These are phyloP conservation scores for Colossoma macropomum DNA, from an alignment of 2,113 vertebrate species.

Conservation along the genomic window DNA sequence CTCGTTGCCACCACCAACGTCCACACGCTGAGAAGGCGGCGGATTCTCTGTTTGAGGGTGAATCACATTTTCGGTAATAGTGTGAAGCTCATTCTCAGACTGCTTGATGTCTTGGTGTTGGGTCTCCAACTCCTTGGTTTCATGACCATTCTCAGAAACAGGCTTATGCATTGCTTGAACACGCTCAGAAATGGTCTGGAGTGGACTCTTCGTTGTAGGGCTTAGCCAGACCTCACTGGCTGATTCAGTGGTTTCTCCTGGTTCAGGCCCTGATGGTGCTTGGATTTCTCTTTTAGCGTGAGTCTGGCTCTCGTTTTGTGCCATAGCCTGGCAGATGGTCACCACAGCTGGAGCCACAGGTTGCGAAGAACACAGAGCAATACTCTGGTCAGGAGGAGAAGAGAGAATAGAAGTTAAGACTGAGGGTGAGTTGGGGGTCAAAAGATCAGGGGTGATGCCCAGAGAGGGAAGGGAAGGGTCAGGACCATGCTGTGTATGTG, in stretches of 20 bases:
- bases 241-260: neutral
- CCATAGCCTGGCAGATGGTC: neutral
- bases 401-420: neutral
- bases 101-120: neutral
- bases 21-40: too few species aligned
- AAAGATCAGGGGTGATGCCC: slow-evolving; percentile 18
- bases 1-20: neutral
- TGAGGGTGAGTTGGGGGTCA: neutral
- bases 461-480: slow-evolving; percentile 30
- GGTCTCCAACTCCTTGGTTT: neutral
- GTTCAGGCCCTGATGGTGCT: neutral
- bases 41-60: neutral
- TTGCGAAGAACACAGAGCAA: neutral
- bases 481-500: slow-evolving; percentile 35
- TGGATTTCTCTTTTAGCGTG: neutral
- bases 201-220: neutral
- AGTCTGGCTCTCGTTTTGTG: neutral
- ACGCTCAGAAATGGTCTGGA: neutral
- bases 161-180: neutral
- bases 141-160: neutral
- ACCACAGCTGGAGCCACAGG: slow-evolving; percentile 12
- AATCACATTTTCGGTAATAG: neutral
- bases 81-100: neutral
- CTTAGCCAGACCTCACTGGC: neutral
- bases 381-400: neutral